Conservation (phyloP, 2,113 vertebrate genomes). For the Sylvia atricapilla region DNA sequence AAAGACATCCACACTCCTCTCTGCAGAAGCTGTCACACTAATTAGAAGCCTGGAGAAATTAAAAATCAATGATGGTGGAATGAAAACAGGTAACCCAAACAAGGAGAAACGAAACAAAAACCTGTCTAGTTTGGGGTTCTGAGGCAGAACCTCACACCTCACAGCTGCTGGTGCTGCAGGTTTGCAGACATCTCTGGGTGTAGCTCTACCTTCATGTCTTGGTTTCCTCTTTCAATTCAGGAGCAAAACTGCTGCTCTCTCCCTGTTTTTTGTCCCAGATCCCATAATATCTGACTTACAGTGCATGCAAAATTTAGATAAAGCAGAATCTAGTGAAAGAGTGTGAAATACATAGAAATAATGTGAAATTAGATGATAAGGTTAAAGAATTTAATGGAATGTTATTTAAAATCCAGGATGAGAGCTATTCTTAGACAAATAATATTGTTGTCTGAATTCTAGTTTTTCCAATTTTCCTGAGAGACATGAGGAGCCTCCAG, state of each 20-base stretch:
- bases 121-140: background rate
- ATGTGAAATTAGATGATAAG: background rate
- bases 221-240: background rate
- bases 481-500: background rate
- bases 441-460: background rate
- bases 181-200: background rate
- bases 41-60: background rate
- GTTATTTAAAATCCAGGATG: background rate
- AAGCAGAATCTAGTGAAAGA: background rate
- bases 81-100: background rate
- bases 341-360: background rate
- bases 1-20: background rate
- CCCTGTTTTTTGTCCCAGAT: background rate
- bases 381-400: background rate
- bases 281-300: background rate
- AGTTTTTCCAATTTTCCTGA: background rate
- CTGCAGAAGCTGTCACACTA: fast-evolving
- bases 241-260: background rate
- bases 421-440: background rate
- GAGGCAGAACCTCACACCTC: background rate
- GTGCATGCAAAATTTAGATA: background rate
- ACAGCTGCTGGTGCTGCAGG: background rate
- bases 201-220: background rate
- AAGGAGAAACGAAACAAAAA: background rate
- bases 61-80: fast-evolving